Percentiles rank a stretch among this genome's conserved stretches.
These are phyloP conservation scores for Coracias cyanogaster DNA, from an alignment of 2,797 vertebrate genomes.

Conservation along the genomic window DNA sequence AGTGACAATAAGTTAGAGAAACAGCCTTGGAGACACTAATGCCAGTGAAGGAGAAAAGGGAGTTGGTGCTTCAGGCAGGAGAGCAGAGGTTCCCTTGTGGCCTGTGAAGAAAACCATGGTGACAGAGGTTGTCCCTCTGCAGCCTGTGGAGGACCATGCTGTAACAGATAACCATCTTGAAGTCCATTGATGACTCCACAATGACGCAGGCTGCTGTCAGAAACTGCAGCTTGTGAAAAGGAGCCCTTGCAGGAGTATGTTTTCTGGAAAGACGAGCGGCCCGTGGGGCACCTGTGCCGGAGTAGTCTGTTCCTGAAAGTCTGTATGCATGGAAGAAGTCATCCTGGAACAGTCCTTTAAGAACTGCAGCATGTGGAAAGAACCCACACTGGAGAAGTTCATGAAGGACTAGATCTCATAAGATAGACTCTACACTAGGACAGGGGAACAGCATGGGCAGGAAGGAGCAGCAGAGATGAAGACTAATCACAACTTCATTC, in stretches of 20 bases:
- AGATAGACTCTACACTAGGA: neutral
- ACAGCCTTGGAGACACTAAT: neutral
- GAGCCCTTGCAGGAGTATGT: fast-evolving
- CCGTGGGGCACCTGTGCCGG: neutral
- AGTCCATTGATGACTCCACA: neutral
- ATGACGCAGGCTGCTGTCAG: neutral
- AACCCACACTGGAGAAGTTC: neutral
- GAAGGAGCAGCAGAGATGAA: neutral
- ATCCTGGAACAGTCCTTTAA: neutral
- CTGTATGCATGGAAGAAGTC: neutral
- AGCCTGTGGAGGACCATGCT: neutral
- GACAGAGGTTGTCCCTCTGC: neutral
- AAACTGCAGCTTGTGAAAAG: neutral
- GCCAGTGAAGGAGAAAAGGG: neutral
- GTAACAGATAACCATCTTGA: neutral
- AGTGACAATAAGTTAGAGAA: neutral
- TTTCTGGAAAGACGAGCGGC: neutral
- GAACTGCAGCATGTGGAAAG: neutral
- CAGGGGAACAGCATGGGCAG: neutral
- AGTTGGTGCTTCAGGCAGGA: neutral
- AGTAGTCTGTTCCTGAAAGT: neutral
- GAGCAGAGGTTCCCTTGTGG: neutral
- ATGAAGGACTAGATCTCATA: neutral
- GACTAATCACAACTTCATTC: neutral
- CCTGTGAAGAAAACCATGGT: neutral